Base-by-base conservation (phyloP, 92 coral and sea anemone species). In the Palythoa grandis region DNA sequence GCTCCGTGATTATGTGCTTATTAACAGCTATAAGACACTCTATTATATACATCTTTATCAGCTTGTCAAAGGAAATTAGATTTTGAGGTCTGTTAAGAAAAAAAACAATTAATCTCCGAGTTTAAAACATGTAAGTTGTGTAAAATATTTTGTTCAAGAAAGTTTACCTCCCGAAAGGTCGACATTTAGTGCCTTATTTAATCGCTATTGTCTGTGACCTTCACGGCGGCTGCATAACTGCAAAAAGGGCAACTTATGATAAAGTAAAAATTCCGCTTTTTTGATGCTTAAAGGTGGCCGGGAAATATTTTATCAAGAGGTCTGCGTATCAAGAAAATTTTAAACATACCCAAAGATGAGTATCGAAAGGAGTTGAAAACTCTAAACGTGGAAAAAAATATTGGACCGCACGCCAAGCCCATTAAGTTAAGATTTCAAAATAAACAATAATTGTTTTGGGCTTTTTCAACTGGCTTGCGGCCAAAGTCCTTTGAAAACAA, bases 11-110 rank as follows among this genome's bases (percentile, higher is more conserved):
- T 16, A 17, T 68, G 15, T 61, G 58, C 58, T n/a, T 76, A 78
- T 78, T n/a, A 78, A 78, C 83, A 78, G 56, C 16, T 60, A 43
- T 58, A 58, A 78, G 60, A 39, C 70, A 29, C 83, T 60, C 19
- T n/a, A 39, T 78, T 68, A 29, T 19, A 20, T 54, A 61, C 11
- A 10, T 39, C 47, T 60, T n/a, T 12, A 39, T 58, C 54, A 38
- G 71, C 17, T 17, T 39, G 20, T 22, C 14, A 38, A 58, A 5
- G 15, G 52, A 39, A n/a, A 24, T 76, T 48, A n/a, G 48, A 60
- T 39, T 39, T 25, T 4, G 39, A 9, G 47, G 48, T 56, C 58
- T 52, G 37, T 53, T 19, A 8, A 24, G 14, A 63, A 58, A 17
- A 76, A 77, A 16, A 63, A 60, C 7, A 17, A 57, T n/a, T 5